A percentile compares a stretch with the other conserved stretches of the same genome.
Conservation (phyloP, 2,888 invertebrate genomes). For the Chironomus riparius region DNA sequence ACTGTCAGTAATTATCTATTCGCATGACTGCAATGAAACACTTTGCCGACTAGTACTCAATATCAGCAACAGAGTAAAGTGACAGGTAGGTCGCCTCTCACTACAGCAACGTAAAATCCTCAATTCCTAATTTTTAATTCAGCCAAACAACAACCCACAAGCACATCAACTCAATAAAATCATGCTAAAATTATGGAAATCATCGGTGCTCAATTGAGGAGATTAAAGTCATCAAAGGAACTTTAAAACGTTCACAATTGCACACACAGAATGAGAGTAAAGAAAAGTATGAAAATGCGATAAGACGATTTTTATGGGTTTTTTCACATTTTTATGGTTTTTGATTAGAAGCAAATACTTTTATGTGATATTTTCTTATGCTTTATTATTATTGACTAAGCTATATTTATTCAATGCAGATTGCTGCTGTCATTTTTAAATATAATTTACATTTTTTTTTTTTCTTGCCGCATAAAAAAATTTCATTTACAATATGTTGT, state of each 20-base stretch:
- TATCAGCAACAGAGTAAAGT: no score
- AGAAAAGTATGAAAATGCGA: conserved; percentile 1
- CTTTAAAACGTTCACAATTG: conserved; percentile 21
- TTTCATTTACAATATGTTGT: background rate
- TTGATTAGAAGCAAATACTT: conserved; percentile 21
- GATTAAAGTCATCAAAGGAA: conserved; percentile 24
- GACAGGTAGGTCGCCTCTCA: no score
- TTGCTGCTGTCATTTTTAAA: background rate
- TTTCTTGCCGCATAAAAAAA: background rate
- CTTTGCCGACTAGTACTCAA: no score
- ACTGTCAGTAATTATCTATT: no score
- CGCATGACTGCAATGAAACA: no score
- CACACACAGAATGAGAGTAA: conserved; percentile 5
- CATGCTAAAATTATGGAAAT: conserved; percentile 1
- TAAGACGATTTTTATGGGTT: conserved; percentile 25
- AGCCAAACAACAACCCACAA: no score
- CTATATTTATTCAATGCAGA: background rate
- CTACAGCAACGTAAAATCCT: no score
- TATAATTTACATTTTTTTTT: background rate
- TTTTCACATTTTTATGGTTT: conserved; percentile 26
- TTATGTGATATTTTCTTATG: conserved; percentile 11
- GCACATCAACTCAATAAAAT: background rate
- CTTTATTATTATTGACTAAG: background rate
- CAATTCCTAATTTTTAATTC: no score
- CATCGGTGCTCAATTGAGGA: conserved; percentile 14